Evolutionary conservation across 2,113 vertebrate genomes (phyloP).

Genomic region (Elachura formosa): DNA sequence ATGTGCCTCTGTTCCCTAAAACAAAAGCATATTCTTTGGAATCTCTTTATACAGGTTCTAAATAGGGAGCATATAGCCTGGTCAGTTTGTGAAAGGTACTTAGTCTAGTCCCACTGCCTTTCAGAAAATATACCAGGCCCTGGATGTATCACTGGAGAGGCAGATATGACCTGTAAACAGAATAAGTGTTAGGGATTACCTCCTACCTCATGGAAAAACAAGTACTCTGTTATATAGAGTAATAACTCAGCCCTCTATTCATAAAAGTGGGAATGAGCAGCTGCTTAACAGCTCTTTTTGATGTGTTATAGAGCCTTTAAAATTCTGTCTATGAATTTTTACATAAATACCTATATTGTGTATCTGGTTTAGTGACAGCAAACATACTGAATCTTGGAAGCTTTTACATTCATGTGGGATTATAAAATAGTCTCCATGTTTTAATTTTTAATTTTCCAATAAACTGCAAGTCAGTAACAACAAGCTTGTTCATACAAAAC

Average conservation of each 20-base stretch:
- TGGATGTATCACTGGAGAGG: neutral
- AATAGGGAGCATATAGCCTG: neutral
- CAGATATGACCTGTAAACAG: neutral
- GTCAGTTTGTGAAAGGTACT: neutral
- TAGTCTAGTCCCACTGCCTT: neutral
- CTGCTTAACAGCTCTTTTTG: neutral
- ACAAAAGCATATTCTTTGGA: slow-evolving; percentile 16
- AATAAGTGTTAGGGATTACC: neutral
- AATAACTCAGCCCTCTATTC: neutral
- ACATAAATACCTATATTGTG: slow-evolving; percentile 26
- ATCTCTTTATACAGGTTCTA: neutral
- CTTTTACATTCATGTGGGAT: neutral
- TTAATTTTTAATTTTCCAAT: slow-evolving; percentile 19
- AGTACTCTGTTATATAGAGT: neutral
- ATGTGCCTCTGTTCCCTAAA: neutral
- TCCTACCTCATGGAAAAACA: slow-evolving; percentile 20
- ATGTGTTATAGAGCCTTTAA: neutral
- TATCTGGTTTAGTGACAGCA: neutral
- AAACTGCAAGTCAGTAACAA: neutral
- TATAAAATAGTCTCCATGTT: slow-evolving; percentile 34
- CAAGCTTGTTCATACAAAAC: neutral
- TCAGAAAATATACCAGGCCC: neutral
- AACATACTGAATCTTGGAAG: neutral
- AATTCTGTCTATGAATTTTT: neutral
- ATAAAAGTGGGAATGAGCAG: neutral